Base-by-base conservation (phyloP, 2,888 invertebrate genomes). In the Sinhomidia bicolor region DNA sequence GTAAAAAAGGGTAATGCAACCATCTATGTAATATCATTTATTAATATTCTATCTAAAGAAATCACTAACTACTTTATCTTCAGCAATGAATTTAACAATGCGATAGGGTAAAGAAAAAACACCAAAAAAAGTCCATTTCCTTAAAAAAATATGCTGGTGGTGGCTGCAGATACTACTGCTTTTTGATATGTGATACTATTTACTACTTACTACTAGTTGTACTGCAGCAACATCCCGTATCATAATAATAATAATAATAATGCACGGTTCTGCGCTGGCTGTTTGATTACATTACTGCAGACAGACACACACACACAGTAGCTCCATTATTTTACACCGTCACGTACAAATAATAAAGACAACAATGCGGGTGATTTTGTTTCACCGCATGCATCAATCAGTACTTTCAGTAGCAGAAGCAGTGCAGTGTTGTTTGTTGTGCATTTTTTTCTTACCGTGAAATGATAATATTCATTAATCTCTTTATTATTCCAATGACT, bases 331-430 rank as follows among this genome's bases (percentile, higher is more conserved):
- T 62, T 80, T 80, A 80, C 62, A 62, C 44, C 71, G 71, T 80
- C 80, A 80, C 80, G 80, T 80, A 80, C 60, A 80, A 80, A 80
- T 62, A 80, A 80, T 80, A 80, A 80, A 80, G 62, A 80, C 36
- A 62, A 57, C 41, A 60, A 79, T 79, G 54, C 62, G 57, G 80
- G 78, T 23, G 36, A 54, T 23, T 29, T 71, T 71, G 36, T 71
- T 68, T 71, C 71, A 44, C 36, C 71, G 20, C 71, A 71, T 17
- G n/a, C n/a, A n/a, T n/a, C 41, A 12, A 68, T 41, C 68, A 36
- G 20, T 1, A 54, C n/a, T n/a, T n/a, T n/a, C n/a, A n/a, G n/a
- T n/a, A n/a, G n/a, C n/a, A n/a, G n/a, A n/a, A n/a, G n/a, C n/a
- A n/a, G n/a, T n/a, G n/a, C n/a, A n/a, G n/a, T n/a, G n/a, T n/a